Percentiles rank a stretch among this genome's conserved stretches.
These are phyloP conservation scores for Phyllotreta striolata DNA, from an alignment of 2,888 invertebrate species.

Conservation along the genomic window DNA sequence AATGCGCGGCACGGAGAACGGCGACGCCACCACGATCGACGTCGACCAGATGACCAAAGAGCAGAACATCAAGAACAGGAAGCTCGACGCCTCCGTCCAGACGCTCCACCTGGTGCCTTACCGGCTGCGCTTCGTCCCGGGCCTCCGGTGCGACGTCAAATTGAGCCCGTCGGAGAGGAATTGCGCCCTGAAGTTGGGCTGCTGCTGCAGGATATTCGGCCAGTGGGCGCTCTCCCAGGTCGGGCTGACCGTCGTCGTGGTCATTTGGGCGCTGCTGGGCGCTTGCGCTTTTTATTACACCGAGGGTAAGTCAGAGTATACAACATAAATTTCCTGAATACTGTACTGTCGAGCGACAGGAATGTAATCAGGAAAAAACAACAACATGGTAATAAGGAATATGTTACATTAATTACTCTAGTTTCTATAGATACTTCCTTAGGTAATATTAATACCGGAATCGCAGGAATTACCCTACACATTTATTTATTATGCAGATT, in stretches of 20 bases:
- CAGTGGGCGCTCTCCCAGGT: conserved; percentile 67
- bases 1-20: conserved; percentile 51
- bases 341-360: no score
- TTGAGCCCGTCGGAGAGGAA: conserved; percentile 55
- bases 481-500: no score
- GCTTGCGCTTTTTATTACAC: conserved; percentile 70
- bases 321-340: not conserved
- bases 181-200: conserved; percentile 53
- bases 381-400: no score
- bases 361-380: no score
- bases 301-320: conserved; percentile 64
- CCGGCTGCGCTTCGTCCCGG: conserved; percentile 67
- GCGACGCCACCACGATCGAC: conserved; percentile 53
- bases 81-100: conserved; percentile 61
- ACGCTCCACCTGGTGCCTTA: conserved; percentile 62
- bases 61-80: conserved; percentile 51
- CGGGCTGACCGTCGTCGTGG: conserved; percentile 67
- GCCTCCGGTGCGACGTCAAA: conserved; percentile 51
- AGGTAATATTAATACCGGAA: no score
- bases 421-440: no score
- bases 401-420: no score
- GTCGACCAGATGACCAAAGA: conserved; percentile 57
- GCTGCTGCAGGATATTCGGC: conserved; percentile 61
- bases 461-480: no score
- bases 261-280: conserved; percentile 71